Conservation (phyloP, 2,113 vertebrate genomes). For the Bubo blakistoni region DNA sequence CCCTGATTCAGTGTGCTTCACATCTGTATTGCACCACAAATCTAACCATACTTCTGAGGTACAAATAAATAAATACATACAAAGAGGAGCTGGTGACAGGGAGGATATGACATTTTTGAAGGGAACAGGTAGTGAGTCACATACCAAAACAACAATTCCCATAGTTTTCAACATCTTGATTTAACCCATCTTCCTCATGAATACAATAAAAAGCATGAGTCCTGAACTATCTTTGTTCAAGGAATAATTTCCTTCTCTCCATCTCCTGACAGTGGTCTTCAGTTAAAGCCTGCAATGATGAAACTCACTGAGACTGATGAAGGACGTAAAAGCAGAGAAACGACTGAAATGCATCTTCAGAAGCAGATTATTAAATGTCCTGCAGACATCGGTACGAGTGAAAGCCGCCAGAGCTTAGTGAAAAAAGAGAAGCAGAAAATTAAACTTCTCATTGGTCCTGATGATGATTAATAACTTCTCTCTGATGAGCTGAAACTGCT, state of each 20-base stretch:
- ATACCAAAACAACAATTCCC: not conserved
- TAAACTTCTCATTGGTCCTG: constrained; percentile 61
- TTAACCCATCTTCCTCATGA: not conserved
- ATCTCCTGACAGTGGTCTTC: constrained; percentile 43
- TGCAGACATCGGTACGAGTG: not conserved
- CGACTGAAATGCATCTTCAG: constrained; percentile 11
- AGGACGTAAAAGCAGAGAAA: constrained; percentile 35
- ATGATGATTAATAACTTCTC: constrained; percentile 72
- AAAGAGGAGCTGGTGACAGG: not conserved
- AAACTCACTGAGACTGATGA: not conserved
- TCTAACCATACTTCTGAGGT: not conserved
- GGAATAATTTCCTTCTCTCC: not conserved
- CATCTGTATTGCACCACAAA: not conserved
- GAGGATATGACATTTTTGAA: not conserved
- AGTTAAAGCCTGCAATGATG: constrained; percentile 9
- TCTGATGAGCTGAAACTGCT: constrained; percentile 58
- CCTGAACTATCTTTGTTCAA: constrained; percentile 1
- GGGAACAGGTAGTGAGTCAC: not conserved
- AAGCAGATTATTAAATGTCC: constrained; percentile 36
- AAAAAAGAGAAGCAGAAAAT: constrained; percentile 52
- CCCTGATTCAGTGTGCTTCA: not conserved
- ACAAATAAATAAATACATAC: not conserved
- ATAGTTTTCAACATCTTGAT: not conserved
- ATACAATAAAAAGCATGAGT: not conserved
- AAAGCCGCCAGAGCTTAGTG: not conserved